A percentile compares a stretch with the other conserved stretches of the same genome.
Evolutionary conservation across 2,888 invertebrate species (phyloP).

Genomic region (Isoperla grammatica): DNA sequence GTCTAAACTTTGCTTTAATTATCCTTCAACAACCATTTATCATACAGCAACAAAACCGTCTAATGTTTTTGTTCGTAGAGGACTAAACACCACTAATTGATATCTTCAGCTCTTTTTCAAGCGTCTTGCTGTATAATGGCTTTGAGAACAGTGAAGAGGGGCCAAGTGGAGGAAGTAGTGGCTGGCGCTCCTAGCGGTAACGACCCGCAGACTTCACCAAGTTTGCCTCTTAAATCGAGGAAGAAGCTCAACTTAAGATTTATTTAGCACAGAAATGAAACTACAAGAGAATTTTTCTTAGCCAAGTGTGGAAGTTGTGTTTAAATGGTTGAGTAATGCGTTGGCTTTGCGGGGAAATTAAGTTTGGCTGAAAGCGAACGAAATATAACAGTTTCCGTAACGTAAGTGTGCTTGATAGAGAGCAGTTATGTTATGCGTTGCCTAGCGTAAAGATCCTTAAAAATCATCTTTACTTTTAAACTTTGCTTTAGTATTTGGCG

Average conservation of each 20-base stretch:
- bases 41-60: neutral
- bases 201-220: neutral
- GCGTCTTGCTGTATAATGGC: neutral
- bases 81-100: conserved; percentile 19
- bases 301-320: too few species aligned
- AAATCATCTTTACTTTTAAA: too few species aligned
- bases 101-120: conserved; percentile 10
- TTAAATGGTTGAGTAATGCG: too few species aligned
- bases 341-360: too few species aligned
- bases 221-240: neutral
- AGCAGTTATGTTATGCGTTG: neutral
- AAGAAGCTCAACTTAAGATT: too few species aligned
- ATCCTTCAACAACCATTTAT: conserved; percentile 4
- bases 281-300: too few species aligned
- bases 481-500: too few species aligned
- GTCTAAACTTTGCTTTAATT: conserved; percentile 13
- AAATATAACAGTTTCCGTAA: neutral
- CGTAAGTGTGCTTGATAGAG: neutral
- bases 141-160: neutral
- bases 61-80: conserved; percentile 1
- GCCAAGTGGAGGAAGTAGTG: neutral
- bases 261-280: too few species aligned
- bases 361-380: too few species aligned
- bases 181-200: neutral
- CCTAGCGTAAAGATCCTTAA: too few species aligned